phyloP scores from a whole-genome alignment of 2,888 invertebrate species.

The Acronicta psi region DNA sequence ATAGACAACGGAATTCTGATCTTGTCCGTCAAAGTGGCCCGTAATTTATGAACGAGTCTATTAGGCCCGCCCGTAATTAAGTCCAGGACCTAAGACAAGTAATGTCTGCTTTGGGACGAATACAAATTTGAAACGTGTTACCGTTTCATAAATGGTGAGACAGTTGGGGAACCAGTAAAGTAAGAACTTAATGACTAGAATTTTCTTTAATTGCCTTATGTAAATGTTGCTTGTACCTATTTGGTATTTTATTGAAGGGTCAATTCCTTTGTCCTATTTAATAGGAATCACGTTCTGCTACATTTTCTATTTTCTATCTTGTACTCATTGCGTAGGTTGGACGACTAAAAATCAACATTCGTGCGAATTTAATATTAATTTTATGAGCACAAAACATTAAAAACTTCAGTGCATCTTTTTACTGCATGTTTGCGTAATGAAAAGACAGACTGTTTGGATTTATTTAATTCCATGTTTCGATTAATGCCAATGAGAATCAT shows the following conservation, averaged over 20 bases:
- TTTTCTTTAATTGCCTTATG: constrained; percentile 7
- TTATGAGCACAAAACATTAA: too few relatives aligned
- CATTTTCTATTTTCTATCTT: too few relatives aligned
- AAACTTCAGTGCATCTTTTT: background rate
- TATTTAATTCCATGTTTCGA: too few relatives aligned
- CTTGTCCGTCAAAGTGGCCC: constrained; percentile 45
- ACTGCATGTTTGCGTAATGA: background rate
- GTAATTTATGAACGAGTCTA: constrained; percentile 47
- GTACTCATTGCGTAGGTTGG: too few relatives aligned
- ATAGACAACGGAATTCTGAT: constrained; percentile 38
- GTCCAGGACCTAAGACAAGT: constrained; percentile 35
- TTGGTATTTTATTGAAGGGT: too few relatives aligned
- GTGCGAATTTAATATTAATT: too few relatives aligned
- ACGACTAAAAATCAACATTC: too few relatives aligned
- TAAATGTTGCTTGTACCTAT: too few relatives aligned
- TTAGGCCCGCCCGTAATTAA: constrained; percentile 43
- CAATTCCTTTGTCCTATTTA: too few relatives aligned
- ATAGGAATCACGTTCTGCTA: too few relatives aligned
- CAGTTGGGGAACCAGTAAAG: constrained; percentile 26
- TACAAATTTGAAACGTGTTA: constrained; percentile 43
- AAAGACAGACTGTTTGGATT: background rate
- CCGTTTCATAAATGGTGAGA: constrained; percentile 38
- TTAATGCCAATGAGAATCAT: too few relatives aligned
- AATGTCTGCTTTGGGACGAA: constrained; percentile 47
- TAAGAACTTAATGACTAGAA: constrained; percentile 15